These are phyloP conservation scores for Parauchenoglanis punctatus DNA, from an alignment of 2,797 vertebrate species.

Conservation along the genomic window DNA sequence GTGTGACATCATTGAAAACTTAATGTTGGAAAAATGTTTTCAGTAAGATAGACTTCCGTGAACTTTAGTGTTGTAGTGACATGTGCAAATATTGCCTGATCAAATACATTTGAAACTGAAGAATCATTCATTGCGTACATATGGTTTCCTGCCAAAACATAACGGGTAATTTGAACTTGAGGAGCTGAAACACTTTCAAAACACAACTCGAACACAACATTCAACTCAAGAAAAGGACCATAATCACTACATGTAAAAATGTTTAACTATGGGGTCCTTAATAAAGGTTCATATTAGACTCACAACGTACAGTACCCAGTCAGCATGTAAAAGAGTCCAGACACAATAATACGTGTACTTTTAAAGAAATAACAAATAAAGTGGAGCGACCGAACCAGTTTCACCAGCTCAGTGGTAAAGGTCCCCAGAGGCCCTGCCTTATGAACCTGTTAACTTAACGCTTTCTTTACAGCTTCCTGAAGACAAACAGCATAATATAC, in stretches of 20 bases:
- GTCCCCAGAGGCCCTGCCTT: background rate
- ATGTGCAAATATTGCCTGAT: background rate
- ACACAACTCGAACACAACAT: background rate
- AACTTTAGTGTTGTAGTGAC: background rate
- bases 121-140: background rate
- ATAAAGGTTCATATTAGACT: background rate
- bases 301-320: too few relatives aligned
- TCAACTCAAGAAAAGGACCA: too few relatives aligned
- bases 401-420: background rate
- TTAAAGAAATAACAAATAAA: constrained; percentile 2
- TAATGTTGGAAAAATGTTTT: background rate
- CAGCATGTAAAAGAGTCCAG: background rate
- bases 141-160: background rate
- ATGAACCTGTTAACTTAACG: background rate
- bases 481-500: background rate
- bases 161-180: background rate
- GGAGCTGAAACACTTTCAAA: background rate
- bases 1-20: background rate
- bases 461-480: constrained; percentile 8
- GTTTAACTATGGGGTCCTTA: background rate
- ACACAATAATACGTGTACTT: background rate
- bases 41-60: background rate
- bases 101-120: background rate
- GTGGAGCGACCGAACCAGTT: constrained; percentile 35
- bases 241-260: background rate